Base-by-base conservation (phyloP, 2,888 invertebrate genomes). In the Polia nebulosa region DNA sequence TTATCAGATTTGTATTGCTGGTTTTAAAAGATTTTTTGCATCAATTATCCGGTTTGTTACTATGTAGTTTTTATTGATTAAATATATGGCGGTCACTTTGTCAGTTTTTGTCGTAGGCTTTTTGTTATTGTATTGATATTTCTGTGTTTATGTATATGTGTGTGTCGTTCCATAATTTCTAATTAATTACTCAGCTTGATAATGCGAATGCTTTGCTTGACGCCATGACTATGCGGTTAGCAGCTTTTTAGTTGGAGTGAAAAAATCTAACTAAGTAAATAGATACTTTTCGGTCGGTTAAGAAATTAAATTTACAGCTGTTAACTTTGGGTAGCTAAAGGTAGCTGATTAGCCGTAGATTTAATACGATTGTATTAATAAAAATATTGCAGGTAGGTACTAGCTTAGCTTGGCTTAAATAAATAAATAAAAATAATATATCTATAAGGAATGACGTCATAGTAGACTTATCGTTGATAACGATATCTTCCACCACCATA, bases 1-100 rank as follows among this genome's bases (percentile, higher is more conserved):
- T 85, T 89, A 88, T 87, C 88, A 82, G 87, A 87, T 88, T 81
- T 82, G 69, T 83, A 82, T 86, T 78, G 81, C 84, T 81, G 59
- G 76, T 84, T 57, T 65, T 76, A 76, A 80, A 84, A 84, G 64
- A 79, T 83, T 86, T 87, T 89, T 89, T 86, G 84, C 80, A 68
- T 76, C 77, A 85, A 85, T 85, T 83, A 87, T 85, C 86, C 81
- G 76, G 86, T 84, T 87, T 80, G 76, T 72, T 71, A 60, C 66
- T 65, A 59, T 73, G 64, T 67, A 44, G 69, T 82, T 85, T 81
- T 85, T 80, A 66, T 74, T 80, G 36, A 77, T 74, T 52, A 41
- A 71, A 65, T 78, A 57, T 66, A 62, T 68, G 71, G 45, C 72
- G 60, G 68, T 72, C 62, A 71, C 62, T 76, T 70, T 67, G 49